A percentile compares a stretch with the other conserved stretches of the same genome.
Conservation (phyloP, 37 sponge, comb jelly and placozoan species). For the Oopsacas minuta region DNA sequence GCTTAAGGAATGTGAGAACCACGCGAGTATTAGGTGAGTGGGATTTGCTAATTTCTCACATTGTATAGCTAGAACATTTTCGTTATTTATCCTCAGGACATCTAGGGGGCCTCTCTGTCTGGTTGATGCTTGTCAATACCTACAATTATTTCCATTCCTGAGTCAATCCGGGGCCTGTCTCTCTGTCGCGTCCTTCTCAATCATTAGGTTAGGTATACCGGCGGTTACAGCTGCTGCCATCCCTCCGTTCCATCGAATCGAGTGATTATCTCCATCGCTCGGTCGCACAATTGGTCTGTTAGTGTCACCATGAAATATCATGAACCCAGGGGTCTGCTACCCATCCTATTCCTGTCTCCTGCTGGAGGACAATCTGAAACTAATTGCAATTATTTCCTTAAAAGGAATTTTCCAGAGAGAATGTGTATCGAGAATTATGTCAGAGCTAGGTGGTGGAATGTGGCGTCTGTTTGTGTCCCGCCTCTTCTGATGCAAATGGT, state of each 20-base stretch:
- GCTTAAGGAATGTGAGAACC: too few species aligned
- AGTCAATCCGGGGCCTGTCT: constrained; percentile 93
- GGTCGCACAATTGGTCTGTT: constrained; percentile 59
- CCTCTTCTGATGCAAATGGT: too few species aligned
- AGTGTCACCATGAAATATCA: constrained; percentile 94
- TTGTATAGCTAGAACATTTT: constrained; percentile 33
- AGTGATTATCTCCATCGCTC: not conserved
- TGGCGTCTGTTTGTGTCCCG: too few species aligned
- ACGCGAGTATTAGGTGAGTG: too few species aligned
- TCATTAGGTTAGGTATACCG: constrained; percentile 86
- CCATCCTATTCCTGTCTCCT: constrained; percentile 67
- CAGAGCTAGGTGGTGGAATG: too few species aligned
- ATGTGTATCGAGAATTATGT: too few species aligned
- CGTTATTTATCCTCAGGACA: constrained; percentile 78
- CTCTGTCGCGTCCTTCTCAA: constrained; percentile 86
- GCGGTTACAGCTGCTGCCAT: constrained; percentile 87
- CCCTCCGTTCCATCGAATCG: constrained; percentile 82
- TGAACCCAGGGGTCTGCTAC: constrained; percentile 97
- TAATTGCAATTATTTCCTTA: too few species aligned
- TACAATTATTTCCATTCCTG: constrained; percentile 72
- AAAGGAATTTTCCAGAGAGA: too few species aligned
- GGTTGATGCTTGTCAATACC: constrained; percentile 89
- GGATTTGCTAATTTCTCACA: constrained; percentile 52
- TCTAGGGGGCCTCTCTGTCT: constrained; percentile 65
- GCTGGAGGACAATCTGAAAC: constrained; percentile 92